Percentiles rank a stretch among this genome's conserved stretches.
Evolutionary conservation across 2,888 invertebrate genomes (phyloP).

Genomic region (Camptogramma bilineatum): DNA sequence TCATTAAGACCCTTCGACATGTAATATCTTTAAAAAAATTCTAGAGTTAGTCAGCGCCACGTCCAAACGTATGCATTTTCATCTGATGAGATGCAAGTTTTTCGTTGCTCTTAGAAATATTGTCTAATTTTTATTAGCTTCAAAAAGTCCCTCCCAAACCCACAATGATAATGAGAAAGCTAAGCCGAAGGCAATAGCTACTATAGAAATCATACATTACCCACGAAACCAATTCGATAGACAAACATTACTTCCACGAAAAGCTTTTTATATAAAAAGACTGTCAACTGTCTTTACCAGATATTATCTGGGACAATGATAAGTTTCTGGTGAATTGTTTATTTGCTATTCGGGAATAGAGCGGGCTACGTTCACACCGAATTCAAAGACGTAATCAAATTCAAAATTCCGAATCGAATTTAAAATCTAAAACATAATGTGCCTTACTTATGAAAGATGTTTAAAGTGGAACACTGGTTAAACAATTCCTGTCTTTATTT

Average conservation of each 20-base stretch:
- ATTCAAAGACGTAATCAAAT: constrained; percentile 18
- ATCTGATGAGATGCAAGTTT: no score
- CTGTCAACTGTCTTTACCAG: constrained; percentile 58
- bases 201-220: constrained; percentile 8
- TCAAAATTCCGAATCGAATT: no score
- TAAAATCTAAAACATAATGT: no score
- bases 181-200: not conserved
- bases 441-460: no score
- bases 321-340: constrained; percentile 72
- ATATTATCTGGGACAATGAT: constrained; percentile 72
- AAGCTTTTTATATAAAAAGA: constrained; percentile 35
- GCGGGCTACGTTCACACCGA: constrained; percentile 53
- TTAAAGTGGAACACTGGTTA: no score
- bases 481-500: no score
- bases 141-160: no score
- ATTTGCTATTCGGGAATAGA: constrained; percentile 58
- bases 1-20: no score
- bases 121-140: no score
- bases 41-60: not conserved
- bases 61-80: no score
- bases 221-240: constrained; percentile 12
- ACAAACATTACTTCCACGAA: constrained; percentile 21
- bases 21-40: no score
- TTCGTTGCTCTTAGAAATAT: no score
- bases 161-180: not conserved